Percentiles rank a stretch among this genome's conserved stretches.
Conservation (phyloP, 64 coral and sea anemone genomes). For the Dendronephthya gigantea region DNA sequence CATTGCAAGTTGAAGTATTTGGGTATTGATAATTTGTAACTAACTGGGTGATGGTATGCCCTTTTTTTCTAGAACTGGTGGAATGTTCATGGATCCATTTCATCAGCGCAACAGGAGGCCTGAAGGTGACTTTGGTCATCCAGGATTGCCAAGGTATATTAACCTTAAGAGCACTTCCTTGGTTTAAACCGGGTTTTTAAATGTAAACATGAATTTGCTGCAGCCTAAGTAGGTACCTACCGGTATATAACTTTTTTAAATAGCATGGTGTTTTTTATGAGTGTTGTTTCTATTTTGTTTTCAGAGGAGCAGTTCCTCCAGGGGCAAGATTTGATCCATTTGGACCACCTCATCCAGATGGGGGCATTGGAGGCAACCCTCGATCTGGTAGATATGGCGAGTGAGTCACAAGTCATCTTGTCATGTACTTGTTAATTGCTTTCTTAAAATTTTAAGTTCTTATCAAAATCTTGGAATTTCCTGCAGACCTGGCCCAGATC, state of each 20-base stretch:
- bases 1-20: not conserved
- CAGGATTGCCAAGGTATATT: conserved; percentile 50
- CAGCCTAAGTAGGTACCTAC: no score
- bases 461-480: not conserved
- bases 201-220: no score
- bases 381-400: conserved; percentile 63
- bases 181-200: no score
- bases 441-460: no score
- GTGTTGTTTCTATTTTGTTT: not conserved
- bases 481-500: conserved; percentile 73
- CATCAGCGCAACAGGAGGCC: conserved; percentile 44
- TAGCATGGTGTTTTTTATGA: no score
- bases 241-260: no score
- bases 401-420: no score
- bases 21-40: no score
- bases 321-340: conserved; percentile 96
- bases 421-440: no score
- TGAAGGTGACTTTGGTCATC: conserved; percentile 27
- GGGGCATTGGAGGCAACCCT: conserved; percentile 37
- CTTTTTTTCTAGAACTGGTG: conserved; percentile 36
- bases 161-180: not conserved
- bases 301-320: conserved; percentile 74
- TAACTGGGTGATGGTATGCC: no score
- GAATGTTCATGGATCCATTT: conserved; percentile 99
- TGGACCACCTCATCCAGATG: conserved; percentile 60